Evolutionary conservation across 1,140 invertebrate species (phyloP), one percentile per base, ranked within the genome.

Genomic region (Manduca sexta): DNA sequence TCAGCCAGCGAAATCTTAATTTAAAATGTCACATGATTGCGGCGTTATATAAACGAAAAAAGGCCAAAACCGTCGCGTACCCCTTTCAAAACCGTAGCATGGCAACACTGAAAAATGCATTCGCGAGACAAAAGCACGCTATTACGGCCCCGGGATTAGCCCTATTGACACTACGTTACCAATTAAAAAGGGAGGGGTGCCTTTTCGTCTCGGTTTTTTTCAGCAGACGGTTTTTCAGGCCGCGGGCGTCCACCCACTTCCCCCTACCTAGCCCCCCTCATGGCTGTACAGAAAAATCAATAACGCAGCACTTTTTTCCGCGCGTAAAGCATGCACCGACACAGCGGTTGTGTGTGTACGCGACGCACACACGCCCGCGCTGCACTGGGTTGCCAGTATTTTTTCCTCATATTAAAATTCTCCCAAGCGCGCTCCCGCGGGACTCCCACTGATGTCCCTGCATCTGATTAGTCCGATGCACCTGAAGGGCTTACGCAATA

Each of bases 161-260:
- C 74, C 81, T 83, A 85, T 83, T 85, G 79, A 83, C 81, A 85
- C 79, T 83, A 82, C 77, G 77, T 84, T 83, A 80, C 81, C 81
- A 83, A 84, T 84, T 84, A 83, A 84, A 84, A 84, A 74, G 72
- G 77, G 75, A 69, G 79, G 75, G 81, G 79, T 79, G 81, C 75
- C 76, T 80, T 84, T 84, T 83, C 81, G 81, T 84, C 78, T 84
- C 81, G 72, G 71, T 76, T 83, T 84, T 69, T 84, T 84, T 84
- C 81, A 84, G 74, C 79, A 82, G 78, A 80, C 81, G 74, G 67
- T 76, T 82, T 83, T 84, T 80, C 76, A 80, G 81, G 74, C 81
- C 72, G 74, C 75, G 75, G 75, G 74, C 69, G 69, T 40, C 13
- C 51, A 45, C 65, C 64, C 60, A 60, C 63, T 56, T 38, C 26